Conservation (phyloP, 2,797 vertebrate genomes). For the Ptychadena robeensis region DNA sequence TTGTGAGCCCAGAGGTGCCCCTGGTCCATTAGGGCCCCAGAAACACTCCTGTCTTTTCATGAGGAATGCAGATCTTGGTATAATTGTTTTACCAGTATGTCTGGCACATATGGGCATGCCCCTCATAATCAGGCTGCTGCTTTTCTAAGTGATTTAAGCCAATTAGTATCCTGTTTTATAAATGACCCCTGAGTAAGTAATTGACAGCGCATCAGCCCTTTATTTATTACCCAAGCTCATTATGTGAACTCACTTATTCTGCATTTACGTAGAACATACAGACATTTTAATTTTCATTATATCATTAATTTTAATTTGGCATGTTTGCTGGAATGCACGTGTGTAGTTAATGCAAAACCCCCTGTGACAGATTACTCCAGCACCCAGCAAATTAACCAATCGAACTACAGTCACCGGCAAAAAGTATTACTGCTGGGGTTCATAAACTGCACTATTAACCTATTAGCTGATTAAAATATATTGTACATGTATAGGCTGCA, state of each 20-base stretch:
- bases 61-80: no score
- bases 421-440: background rate
- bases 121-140: background rate
- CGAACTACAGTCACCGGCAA: background rate
- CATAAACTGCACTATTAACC: background rate
- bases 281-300: slow-evolving; percentile 21
- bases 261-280: slow-evolving; percentile 6
- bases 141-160: background rate
- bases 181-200: background rate
- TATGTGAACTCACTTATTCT: background rate
- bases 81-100: background rate
- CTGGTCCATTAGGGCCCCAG: no score
- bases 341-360: slow-evolving; percentile 6
- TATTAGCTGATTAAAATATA: slow-evolving; percentile 18
- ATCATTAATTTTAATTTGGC: slow-evolving; percentile 31
- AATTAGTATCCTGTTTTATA: slow-evolving; percentile 13
- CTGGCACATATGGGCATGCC: background rate
- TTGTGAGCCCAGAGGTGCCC: no score
- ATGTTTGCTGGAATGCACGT: slow-evolving; percentile 41
- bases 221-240: slow-evolving; percentile 8
- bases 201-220: background rate
- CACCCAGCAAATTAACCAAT: slow-evolving; percentile 12
- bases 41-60: no score
- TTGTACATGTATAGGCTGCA: background rate
- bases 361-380: slow-evolving; percentile 8